Evolutionary conservation across 2,888 invertebrate species (phyloP).

Genomic region (Autographa gamma): DNA sequence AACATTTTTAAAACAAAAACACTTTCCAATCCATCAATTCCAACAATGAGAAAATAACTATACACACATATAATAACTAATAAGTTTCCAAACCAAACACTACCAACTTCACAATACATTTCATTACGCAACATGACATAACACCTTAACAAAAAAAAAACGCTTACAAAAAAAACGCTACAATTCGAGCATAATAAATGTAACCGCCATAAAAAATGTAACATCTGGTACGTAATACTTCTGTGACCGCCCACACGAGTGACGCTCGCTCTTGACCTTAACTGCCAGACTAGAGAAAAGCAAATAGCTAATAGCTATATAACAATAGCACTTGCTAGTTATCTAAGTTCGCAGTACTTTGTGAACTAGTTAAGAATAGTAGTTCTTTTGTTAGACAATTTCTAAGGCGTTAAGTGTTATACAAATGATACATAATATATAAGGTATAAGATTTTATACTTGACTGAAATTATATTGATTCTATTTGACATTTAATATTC

Average conservation of each 20-base stretch:
- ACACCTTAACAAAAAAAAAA: neutral
- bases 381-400: no score
- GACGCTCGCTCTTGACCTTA: conserved; percentile 42
- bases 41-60: no score
- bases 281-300: conserved; percentile 17
- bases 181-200: conserved; percentile 6
- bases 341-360: conserved; percentile 2
- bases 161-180: conserved; percentile 8
- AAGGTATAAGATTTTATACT: no score
- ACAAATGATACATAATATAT: no score
- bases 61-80: no score
- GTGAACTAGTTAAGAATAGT: neutral
- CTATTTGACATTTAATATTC: no score
- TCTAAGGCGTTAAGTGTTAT: no score
- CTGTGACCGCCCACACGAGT: conserved; percentile 30
- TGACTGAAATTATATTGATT: no score
- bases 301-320: neutral
- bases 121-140: neutral
- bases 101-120: neutral
- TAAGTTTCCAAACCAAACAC: no score
- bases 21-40: no score
- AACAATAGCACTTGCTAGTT: conserved; percentile 8
- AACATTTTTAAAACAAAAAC: no score
- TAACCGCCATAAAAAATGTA: neutral
- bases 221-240: conserved; percentile 11